Evolutionary conservation across 2,113 vertebrate species (phyloP).

Genomic region (Glaucomys volans): DNA sequence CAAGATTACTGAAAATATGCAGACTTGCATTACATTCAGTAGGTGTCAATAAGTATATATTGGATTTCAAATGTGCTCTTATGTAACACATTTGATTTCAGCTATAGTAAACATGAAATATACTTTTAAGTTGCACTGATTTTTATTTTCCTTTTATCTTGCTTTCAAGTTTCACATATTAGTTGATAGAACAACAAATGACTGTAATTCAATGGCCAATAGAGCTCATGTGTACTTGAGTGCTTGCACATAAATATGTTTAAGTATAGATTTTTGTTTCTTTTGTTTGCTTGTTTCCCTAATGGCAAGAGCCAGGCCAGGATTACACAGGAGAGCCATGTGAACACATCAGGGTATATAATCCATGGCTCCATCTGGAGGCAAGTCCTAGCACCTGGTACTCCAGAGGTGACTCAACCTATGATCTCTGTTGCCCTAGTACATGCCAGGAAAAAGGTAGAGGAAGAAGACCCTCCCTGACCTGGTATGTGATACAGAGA

Average conservation of each 20-base stretch:
- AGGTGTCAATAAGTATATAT: not conserved
- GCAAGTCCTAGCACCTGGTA: not conserved
- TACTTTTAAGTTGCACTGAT: not conserved
- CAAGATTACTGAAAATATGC: conserved; percentile 13
- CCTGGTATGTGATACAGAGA: conserved; percentile 24
- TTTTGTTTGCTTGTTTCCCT: not conserved
- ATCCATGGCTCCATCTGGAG: not conserved
- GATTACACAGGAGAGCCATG: not conserved
- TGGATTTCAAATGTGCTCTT: conserved; percentile 14
- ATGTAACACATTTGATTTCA: not conserved
- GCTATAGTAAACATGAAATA: not conserved
- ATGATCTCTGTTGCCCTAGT: not conserved
- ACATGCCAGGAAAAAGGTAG: not conserved
- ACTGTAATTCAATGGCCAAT: not conserved
- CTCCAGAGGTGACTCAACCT: not conserved
- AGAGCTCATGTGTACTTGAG: not conserved
- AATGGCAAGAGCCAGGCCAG: not conserved
- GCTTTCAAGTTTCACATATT: not conserved
- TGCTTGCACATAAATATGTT: not conserved
- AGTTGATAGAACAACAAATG: not conserved
- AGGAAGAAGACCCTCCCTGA: not conserved
- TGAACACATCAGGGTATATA: not conserved
- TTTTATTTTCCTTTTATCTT: not conserved
- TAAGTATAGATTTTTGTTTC: not conserved
- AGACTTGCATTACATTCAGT: not conserved